These are phyloP conservation scores for Apodemia duryi DNA, from an alignment of 2,888 invertebrate genomes.

Conservation along the genomic window DNA sequence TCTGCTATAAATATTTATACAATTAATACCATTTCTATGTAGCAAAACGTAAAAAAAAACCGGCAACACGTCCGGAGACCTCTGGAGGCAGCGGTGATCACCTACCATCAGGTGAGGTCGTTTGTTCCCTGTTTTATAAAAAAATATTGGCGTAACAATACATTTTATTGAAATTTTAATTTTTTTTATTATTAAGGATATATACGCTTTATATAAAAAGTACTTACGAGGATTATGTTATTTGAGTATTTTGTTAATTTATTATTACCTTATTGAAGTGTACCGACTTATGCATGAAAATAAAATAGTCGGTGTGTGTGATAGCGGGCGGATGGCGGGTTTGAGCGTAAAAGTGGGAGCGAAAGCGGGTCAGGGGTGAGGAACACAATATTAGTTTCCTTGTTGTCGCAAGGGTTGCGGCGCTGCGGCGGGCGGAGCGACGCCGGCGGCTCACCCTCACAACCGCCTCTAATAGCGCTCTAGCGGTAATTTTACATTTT, in stretches of 20 bases:
- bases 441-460: conserved; percentile 66
- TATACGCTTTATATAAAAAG: too few relatives aligned
- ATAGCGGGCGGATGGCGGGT: conserved; percentile 51
- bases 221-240: background rate
- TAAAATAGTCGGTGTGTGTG: conserved; percentile 6
- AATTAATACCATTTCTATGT: too few relatives aligned
- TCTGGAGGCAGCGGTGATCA: too few relatives aligned
- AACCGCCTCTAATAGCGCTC: conserved; percentile 75
- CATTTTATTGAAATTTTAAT: too few relatives aligned
- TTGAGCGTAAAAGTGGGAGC: conserved; percentile 53
- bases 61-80: too few relatives aligned
- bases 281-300: conserved; percentile 10
- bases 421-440: conserved; percentile 74
- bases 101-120: too few relatives aligned
- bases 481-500: conserved; percentile 77
- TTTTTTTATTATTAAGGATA: too few relatives aligned
- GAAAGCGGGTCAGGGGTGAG: conserved; percentile 63
- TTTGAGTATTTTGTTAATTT: background rate
- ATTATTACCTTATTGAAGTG: conserved; percentile 10
- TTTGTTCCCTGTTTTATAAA: too few relatives aligned
- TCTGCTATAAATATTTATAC: too few relatives aligned
- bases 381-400: conserved; percentile 81
- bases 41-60: too few relatives aligned
- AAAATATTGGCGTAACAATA: too few relatives aligned
- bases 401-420: conserved; percentile 80